These are phyloP conservation scores for Conopomorpha cramerella DNA, from an alignment of 1,140 invertebrate species.

Conservation along the genomic window DNA sequence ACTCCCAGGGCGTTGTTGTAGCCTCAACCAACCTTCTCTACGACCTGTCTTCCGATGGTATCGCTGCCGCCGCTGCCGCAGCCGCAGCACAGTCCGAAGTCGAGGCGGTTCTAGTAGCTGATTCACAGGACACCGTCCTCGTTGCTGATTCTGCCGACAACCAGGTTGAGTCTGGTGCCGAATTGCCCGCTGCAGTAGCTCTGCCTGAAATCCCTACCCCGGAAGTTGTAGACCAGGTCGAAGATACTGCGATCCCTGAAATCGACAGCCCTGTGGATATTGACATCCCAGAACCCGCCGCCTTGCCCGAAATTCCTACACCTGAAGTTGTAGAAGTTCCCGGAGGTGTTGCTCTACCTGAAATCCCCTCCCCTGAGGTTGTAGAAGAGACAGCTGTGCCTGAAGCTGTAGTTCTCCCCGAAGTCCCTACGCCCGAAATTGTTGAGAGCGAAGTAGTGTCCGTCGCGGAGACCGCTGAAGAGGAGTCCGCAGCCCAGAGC, in stretches of 20 bases:
- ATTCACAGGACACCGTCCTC: conserved; percentile 2
- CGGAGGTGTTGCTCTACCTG: too few relatives aligned
- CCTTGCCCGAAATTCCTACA: conserved; percentile 2
- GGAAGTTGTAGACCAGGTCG: conserved; percentile 6
- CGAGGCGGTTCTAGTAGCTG: too few relatives aligned
- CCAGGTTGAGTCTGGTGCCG: conserved; percentile 3
- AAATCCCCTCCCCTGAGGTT: conserved; percentile 9
- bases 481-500: conserved; percentile 7
- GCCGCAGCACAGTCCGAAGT: too few relatives aligned
- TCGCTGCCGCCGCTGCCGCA: conserved; percentile 19
- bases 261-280: neutral
- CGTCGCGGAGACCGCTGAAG: neutral
- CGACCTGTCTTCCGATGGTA: conserved; percentile 16
- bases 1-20: conserved; percentile 12
- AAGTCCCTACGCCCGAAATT: neutral
- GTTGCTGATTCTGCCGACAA: neutral
- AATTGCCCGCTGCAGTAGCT: conserved; percentile 2
- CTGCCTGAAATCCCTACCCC: conserved; percentile 9
- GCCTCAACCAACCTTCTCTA: conserved; percentile 14
- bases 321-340: conserved; percentile 8
- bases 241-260: conserved; percentile 6
- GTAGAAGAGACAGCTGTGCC: conserved; percentile 7
- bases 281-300: conserved; percentile 8
- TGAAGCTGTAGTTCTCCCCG: conserved; percentile 5
- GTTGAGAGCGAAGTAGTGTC: conserved; percentile 5